Conservation (phyloP, 2,888 invertebrate species). For the Rutpela maculata region DNA sequence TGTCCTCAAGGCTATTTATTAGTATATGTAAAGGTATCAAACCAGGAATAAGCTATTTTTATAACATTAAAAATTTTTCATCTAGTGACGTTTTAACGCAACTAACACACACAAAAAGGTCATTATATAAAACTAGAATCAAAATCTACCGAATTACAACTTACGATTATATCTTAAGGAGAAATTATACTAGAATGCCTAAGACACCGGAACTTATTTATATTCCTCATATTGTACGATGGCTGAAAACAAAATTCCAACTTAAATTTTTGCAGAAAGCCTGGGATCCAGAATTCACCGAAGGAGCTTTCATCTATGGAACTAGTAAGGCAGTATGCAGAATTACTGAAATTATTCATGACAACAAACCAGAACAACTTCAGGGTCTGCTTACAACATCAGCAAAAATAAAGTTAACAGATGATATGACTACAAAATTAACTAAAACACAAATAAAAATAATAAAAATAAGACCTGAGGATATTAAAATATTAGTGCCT, state of each 20-base stretch:
- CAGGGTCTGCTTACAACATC: conserved; percentile 65
- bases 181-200: conserved; percentile 52
- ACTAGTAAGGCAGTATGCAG: conserved; percentile 68
- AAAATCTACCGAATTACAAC: background rate
- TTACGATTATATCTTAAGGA: background rate
- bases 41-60: background rate
- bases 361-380: conserved; percentile 66
- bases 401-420: conserved; percentile 63
- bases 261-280: conserved; percentile 68
- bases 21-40: background rate
- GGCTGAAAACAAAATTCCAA: conserved; percentile 70
- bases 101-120: background rate
- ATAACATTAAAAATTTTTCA: background rate
- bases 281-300: conserved; percentile 73
- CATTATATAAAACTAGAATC: background rate
- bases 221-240: conserved; percentile 70
- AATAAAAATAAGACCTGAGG: conserved; percentile 68
- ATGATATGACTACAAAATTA: conserved; percentile 65
- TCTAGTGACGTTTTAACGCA: background rate
- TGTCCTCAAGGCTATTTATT: conserved; percentile 15
- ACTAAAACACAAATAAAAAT: conserved; percentile 67
- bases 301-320: conserved; percentile 73
- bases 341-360: conserved; percentile 71
- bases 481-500: conserved; percentile 72
- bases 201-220: conserved; percentile 71